These are phyloP conservation scores for Chrysaora quinquecirrha DNA, from an alignment of 30 jellyfish, hydroid and myxozoan genomes.

Conservation along the genomic window DNA sequence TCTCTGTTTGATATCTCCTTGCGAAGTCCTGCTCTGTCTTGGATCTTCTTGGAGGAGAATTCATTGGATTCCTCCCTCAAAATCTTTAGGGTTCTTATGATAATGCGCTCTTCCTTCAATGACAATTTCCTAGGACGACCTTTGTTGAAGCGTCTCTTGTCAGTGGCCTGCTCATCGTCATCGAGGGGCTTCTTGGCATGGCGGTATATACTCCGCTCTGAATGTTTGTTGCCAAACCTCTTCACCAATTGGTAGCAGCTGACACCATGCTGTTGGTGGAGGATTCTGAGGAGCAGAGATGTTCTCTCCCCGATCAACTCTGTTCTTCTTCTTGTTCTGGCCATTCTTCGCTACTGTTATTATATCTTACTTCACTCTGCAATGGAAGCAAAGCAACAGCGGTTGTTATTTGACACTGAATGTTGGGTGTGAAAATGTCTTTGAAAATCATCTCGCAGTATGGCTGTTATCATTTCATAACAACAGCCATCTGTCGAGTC, in stretches of 20 bases:
- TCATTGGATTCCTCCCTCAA: background rate
- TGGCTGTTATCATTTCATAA: too few species aligned
- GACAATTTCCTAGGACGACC: background rate
- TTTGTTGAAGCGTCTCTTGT: background rate
- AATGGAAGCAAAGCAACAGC: too few species aligned
- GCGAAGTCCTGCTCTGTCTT: background rate
- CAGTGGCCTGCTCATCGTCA: background rate
- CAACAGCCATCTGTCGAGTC: too few species aligned
- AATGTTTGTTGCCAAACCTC: background rate
- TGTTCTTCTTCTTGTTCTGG: too few species aligned
- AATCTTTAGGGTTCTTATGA: background rate
- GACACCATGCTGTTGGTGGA: background rate
- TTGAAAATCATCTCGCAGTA: too few species aligned
- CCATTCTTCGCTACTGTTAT: too few species aligned
- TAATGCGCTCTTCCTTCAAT: background rate
- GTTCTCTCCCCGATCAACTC: too few species aligned
- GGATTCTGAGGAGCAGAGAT: too few species aligned
- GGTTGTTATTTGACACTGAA: too few species aligned
- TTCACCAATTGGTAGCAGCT: background rate
- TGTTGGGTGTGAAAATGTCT: too few species aligned
- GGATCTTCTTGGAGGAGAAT: too few species aligned
- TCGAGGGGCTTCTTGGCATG: constrained; percentile 16
- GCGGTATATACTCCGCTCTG: background rate
- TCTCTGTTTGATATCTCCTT: background rate
- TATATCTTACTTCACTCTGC: too few species aligned